A percentile compares a stretch with the other conserved stretches of the same genome.
These are phyloP conservation scores for Leucophenga varia DNA, from an alignment of 1,140 invertebrate species.

Conservation along the genomic window DNA sequence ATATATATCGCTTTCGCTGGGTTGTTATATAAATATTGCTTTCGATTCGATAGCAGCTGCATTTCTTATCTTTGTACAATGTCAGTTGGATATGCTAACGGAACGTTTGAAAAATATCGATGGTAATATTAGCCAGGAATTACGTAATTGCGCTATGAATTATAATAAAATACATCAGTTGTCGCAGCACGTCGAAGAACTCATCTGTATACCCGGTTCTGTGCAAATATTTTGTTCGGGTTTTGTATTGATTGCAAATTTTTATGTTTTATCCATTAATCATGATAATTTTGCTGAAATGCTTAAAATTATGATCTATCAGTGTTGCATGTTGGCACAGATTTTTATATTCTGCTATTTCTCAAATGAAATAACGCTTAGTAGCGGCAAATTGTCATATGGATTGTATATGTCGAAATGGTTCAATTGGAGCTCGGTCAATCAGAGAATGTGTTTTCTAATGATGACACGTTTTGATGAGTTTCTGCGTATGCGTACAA, in stretches of 20 bases:
- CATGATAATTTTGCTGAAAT: slow-evolving; percentile 18
- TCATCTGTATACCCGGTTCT: slow-evolving; percentile 32
- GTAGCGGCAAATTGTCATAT: slow-evolving; percentile 27
- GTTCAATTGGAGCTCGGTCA: slow-evolving; percentile 29
- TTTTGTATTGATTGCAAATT: slow-evolving; percentile 41
- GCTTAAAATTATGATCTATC: slow-evolving; percentile 32
- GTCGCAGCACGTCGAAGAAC: slow-evolving; percentile 27
- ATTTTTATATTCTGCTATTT: slow-evolving; percentile 49
- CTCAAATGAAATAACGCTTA: slow-evolving; percentile 37
- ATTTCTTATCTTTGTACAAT: slow-evolving; percentile 27
- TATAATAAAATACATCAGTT: slow-evolving; percentile 28
- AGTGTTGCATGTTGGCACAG: slow-evolving; percentile 39
- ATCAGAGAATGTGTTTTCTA: slow-evolving; percentile 27
- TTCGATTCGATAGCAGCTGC: slow-evolving; percentile 32
- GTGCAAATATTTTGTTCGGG: slow-evolving; percentile 40
- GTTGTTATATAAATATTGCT: slow-evolving; percentile 39
- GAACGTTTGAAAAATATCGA: slow-evolving; percentile 30
- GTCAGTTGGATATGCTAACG: slow-evolving; percentile 30
- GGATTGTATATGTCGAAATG: slow-evolving; percentile 39
- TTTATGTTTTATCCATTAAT: slow-evolving; percentile 36
- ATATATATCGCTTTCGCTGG: slow-evolving; percentile 21
- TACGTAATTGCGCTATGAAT: slow-evolving; percentile 27
- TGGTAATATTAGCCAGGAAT: slow-evolving; percentile 9
- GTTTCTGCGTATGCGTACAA: slow-evolving; percentile 22
- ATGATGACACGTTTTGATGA: slow-evolving; percentile 38